Evolutionary conservation across 2,797 vertebrate species (phyloP), one percentile per base, ranked within the genome.

Genomic region (Carduelis carduelis): DNA sequence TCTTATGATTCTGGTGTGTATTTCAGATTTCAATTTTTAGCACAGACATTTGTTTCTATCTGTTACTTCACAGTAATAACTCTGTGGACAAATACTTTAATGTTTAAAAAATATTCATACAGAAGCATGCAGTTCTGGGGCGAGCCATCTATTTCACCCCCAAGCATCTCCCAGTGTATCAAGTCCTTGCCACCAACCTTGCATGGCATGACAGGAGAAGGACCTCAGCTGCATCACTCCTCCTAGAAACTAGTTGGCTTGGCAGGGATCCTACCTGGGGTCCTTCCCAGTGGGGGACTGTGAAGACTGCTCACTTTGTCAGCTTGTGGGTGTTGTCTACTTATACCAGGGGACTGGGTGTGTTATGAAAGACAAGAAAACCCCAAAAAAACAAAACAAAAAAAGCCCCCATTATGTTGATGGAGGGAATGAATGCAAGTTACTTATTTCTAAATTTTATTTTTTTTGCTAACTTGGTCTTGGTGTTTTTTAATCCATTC

Each of bases 331-430:
- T 43, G 11, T 17, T 64, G 5, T 44, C 39, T 65, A 8, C 43
- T 83, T 47, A n/a, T 34, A 23, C 6, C 4, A 69, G 18, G 21
- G 17, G 23, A 26, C 23, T 8, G 11, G 6, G 4, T 37, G 26
- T 44, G 9, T 23, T 0, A 0, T 35, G 82, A 80, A 72, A 50
- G 9, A 43, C 52, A 37, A 19, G 22, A 17, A 21, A 21, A 39
- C 39, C 39, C 39, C 14, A 17, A 21, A 17, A 16, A 43, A 22
- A 46, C 12, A 46, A 21, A 11, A 21, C 44, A 21, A 46, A 22
- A 46, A 46, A 46, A 22, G 2, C 3, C 13, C 53, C 55, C 14
- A 16, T 21, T 16, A 11, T 27, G 3, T 20, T 63, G 22, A 28
- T 44, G 17, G 6, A 60, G 64, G 10, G 3, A 15, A 17, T 18